Conservation (phyloP, 2,888 invertebrate genomes). For the Diploptera punctata region DNA sequence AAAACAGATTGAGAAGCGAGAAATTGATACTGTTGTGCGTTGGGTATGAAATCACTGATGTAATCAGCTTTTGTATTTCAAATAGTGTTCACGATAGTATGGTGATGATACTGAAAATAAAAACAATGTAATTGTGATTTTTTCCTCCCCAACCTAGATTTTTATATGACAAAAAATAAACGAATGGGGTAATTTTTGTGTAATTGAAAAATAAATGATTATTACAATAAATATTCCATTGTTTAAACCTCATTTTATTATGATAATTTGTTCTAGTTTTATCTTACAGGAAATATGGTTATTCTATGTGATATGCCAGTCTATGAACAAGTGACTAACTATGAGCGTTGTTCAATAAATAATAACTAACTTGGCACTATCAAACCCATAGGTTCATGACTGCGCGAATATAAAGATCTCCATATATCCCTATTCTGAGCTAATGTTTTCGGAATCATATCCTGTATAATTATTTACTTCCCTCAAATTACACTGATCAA, state of each 20-base stretch:
- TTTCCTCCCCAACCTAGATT: conserved; percentile 37
- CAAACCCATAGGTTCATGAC: no score
- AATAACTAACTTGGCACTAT: no score
- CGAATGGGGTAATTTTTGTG: conserved; percentile 36
- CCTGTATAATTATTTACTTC: no score
- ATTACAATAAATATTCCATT: conserved; percentile 21
- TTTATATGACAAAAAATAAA: conserved; percentile 33
- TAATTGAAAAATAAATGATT: conserved; percentile 31
- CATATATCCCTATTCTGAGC: no score
- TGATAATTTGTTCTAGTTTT: no score
- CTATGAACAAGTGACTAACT: no score
- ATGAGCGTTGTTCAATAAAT: no score
- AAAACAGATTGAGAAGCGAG: not conserved
- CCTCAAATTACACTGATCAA: no score
- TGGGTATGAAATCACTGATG: conserved; percentile 23
- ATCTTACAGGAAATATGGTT: no score
- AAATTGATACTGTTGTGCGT: conserved; percentile 2
- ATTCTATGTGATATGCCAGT: no score
- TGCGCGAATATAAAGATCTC: no score
- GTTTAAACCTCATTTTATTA: conserved; percentile 9
- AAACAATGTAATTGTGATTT: conserved; percentile 34
- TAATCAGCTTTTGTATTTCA: conserved; percentile 24
- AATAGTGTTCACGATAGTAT: conserved; percentile 22
- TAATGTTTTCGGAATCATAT: no score
- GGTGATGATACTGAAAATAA: not conserved